phyloP scores from a whole-genome alignment of 1,140 invertebrate genomes.

The Oryzaephilus surinamensis region DNA sequence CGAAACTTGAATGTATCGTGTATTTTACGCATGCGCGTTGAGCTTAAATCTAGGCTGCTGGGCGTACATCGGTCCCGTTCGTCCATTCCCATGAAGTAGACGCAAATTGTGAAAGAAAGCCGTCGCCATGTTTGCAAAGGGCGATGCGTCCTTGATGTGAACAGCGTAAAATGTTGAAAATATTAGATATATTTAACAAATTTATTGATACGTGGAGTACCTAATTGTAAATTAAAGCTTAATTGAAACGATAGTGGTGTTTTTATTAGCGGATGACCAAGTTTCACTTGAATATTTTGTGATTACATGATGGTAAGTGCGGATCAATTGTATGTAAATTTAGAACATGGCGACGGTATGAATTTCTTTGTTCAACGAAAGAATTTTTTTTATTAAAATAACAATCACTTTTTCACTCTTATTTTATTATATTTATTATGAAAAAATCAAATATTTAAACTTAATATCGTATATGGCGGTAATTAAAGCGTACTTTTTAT shows the following conservation, averaged over 20 bases:
- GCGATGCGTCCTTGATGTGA: conserved; percentile 42
- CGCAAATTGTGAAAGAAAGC: background rate
- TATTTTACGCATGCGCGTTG: conserved; percentile 7
- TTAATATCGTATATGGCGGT: too few species aligned
- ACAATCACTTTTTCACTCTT: too few species aligned
- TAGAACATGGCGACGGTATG: conserved; percentile 47
- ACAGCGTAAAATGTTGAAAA: conserved; percentile 41
- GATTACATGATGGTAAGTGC: conserved; percentile 53
- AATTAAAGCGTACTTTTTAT: conserved; percentile 16
- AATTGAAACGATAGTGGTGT: conserved; percentile 33
- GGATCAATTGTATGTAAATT: conserved; percentile 28
- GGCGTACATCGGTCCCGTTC: background rate
- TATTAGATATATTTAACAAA: conserved; percentile 40
- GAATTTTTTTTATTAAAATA: too few species aligned
- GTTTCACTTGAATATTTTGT: conserved; percentile 42
- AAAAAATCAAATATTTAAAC: too few species aligned
- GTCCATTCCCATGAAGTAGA: background rate
- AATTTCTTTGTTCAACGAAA: conserved; percentile 48
- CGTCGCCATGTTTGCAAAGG: conserved; percentile 49
- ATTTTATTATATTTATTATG: too few species aligned
- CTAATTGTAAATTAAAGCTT: conserved; percentile 38
- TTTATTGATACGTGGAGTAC: conserved; percentile 43
- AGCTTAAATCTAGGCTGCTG: background rate
- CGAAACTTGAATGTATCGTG: background rate
- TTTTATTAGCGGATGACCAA: conserved; percentile 42